Conservation (phyloP, 1,140 invertebrate genomes). For the Pararge aegeria region DNA sequence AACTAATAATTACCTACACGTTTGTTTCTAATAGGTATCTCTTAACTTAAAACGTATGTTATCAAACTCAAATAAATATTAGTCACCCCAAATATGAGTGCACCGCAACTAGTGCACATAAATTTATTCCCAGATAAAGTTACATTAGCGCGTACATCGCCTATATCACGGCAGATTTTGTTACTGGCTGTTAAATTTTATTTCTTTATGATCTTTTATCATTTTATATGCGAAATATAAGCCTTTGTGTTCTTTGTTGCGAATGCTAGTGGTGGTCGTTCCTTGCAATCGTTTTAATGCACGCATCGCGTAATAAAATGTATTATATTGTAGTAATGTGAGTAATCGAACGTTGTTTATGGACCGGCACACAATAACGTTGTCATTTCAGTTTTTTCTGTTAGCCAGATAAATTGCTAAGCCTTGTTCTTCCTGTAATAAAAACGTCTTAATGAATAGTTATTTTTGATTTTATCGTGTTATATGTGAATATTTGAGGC, state of each 20-base stretch:
- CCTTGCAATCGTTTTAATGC: conserved; percentile 46
- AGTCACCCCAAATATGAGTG: no score
- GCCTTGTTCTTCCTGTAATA: conserved; percentile 45
- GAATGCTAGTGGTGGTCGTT: conserved; percentile 60
- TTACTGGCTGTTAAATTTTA: conserved; percentile 69
- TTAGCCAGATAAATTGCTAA: conserved; percentile 41
- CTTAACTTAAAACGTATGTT: conserved; percentile 20
- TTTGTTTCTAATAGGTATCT: no score
- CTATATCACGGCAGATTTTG: conserved; percentile 55
- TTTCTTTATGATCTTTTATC: conserved; percentile 69
- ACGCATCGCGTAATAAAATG: conserved; percentile 50
- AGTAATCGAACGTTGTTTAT: conserved; percentile 65
- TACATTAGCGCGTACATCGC: conserved; percentile 51
- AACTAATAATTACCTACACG: no score
- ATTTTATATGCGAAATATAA: conserved; percentile 52
- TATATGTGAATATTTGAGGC: conserved; percentile 26
- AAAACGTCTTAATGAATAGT: conserved; percentile 37
- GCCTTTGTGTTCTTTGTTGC: conserved; percentile 60
- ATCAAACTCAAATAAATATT: conserved; percentile 28
- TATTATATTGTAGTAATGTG: conserved; percentile 58
- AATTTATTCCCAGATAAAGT: conserved; percentile 57
- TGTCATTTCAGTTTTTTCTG: conserved; percentile 48
- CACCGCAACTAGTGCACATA: conserved; percentile 39
- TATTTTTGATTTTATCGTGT: conserved; percentile 27
- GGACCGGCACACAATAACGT: conserved; percentile 37